Conservation (phyloP, 2,888 invertebrate genomes). For the Mystacides longicornis region DNA sequence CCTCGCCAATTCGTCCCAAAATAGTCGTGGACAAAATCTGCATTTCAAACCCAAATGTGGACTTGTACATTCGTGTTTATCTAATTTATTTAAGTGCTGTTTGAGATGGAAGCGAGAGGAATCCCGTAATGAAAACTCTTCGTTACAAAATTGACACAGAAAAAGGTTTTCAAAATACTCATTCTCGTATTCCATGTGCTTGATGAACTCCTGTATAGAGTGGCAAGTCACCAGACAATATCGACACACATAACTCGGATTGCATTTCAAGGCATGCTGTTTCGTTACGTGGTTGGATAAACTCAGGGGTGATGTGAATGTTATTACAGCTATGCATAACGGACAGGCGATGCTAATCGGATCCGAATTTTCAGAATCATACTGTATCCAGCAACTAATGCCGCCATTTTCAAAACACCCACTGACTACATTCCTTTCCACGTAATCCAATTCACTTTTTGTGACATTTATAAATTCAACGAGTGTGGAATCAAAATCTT, state of each 20-base stretch:
- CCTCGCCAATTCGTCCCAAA: slow-evolving; percentile 47
- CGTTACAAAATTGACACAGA: slow-evolving; percentile 48
- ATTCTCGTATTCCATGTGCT: slow-evolving; percentile 35
- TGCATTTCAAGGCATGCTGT: slow-evolving; percentile 37
- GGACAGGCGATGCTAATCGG: slow-evolving; percentile 33
- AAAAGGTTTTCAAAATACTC: slow-evolving; percentile 42
- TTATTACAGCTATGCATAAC: slow-evolving; percentile 33
- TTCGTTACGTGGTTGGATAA: slow-evolving; percentile 38
- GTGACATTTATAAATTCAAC: slow-evolving; percentile 42
- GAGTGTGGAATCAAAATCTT: slow-evolving; percentile 44
- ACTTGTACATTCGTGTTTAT: slow-evolving; percentile 34
- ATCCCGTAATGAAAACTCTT: slow-evolving; percentile 40
- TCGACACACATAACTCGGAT: slow-evolving; percentile 38
- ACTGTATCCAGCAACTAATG: slow-evolving; percentile 34
- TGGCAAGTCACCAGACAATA: slow-evolving; percentile 41
- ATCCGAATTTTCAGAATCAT: slow-evolving; percentile 30
- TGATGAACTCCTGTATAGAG: slow-evolving; percentile 34
- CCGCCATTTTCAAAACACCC: slow-evolving; percentile 36
- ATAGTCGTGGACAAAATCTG: slow-evolving; percentile 41
- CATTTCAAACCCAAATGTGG: slow-evolving; percentile 47
- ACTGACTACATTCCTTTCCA: slow-evolving; percentile 32
- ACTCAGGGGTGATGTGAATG: slow-evolving; percentile 23
- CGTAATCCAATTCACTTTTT: slow-evolving; percentile 41
- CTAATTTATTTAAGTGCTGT: slow-evolving; percentile 35
- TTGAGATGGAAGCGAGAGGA: slow-evolving; percentile 36